A percentile compares a stretch with the other conserved stretches of the same genome.
Evolutionary conservation across 2,797 vertebrate genomes (phyloP).

Genomic region (Poecilia picta): DNA sequence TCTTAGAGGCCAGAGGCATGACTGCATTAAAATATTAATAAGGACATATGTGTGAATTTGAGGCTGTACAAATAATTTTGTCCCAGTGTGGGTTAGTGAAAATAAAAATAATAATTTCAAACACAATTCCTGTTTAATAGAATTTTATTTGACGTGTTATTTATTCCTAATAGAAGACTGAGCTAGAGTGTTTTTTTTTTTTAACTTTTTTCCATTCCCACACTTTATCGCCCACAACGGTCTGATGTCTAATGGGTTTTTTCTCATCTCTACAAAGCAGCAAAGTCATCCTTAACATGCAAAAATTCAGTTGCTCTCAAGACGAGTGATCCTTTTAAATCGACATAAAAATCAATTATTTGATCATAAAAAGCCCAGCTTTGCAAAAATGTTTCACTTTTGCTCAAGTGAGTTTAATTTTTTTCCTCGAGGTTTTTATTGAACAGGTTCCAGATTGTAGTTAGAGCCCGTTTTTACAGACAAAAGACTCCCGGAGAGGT

Average conservation of each 20-base stretch:
- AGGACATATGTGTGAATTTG: neutral
- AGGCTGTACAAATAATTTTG: neutral
- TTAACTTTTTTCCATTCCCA: neutral
- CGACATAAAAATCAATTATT: neutral
- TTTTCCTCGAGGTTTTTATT: slow-evolving; percentile 5
- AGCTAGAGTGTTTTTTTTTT: neutral
- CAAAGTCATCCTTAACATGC: neutral
- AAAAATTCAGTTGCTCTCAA: neutral
- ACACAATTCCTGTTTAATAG: neutral
- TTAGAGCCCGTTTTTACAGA: slow-evolving; percentile 7
- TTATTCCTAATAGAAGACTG: neutral
- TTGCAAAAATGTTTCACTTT: neutral
- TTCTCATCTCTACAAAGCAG: neutral
- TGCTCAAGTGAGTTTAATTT: slow-evolving; percentile 4
- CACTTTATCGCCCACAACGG: neutral
- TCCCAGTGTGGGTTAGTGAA: neutral
- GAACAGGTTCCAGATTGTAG: slow-evolving; percentile 22
- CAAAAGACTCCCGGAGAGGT: slow-evolving; percentile 14
- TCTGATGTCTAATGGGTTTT: neutral
- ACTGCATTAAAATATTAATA: neutral
- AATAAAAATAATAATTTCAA: neutral
- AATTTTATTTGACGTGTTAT: neutral
- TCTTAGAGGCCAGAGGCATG: neutral
- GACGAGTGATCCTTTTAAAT: neutral
- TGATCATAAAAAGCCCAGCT: neutral